A percentile compares a stretch with the other conserved stretches of the same genome.
These are phyloP conservation scores for Pherbina coryleti DNA, from an alignment of 2,888 invertebrate species.

Conservation along the genomic window DNA sequence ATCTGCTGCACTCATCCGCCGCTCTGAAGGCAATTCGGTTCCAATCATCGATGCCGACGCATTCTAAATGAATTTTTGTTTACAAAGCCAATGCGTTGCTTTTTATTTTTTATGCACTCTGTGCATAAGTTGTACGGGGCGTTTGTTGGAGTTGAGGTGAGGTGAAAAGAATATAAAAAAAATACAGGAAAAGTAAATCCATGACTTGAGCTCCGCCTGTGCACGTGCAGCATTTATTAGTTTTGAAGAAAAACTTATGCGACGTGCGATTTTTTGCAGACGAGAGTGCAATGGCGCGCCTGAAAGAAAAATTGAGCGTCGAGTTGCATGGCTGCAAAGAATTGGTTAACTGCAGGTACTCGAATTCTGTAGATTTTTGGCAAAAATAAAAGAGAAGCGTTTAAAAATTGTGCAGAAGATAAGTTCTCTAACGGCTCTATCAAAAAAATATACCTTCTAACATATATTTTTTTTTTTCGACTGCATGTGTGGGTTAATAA, in stretches of 20 bases:
- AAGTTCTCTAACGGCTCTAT: too few species aligned
- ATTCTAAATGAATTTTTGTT: slow-evolving; percentile 38
- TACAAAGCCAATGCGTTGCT: slow-evolving; percentile 30
- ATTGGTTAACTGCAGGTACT: background rate
- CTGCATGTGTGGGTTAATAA: too few species aligned
- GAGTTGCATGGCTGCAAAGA: background rate
- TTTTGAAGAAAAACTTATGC: background rate
- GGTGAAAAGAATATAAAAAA: slow-evolving; percentile 21
- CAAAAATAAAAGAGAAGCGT: background rate
- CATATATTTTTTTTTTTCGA: too few species aligned
- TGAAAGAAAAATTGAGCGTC: background rate
- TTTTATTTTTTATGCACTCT: slow-evolving; percentile 5
- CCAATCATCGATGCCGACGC: slow-evolving; percentile 22
- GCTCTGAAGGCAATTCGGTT: background rate
- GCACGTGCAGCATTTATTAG: slow-evolving; percentile 34
- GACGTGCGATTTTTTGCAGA: background rate
- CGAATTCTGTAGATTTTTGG: background rate
- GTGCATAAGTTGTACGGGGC: background rate
- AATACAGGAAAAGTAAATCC: slow-evolving; percentile 55
- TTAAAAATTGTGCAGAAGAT: too few species aligned
- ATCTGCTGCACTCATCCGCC: background rate
- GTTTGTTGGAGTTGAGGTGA: slow-evolving; percentile 3
- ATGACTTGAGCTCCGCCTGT: slow-evolving; percentile 61
- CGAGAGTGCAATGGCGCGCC: too few species aligned
- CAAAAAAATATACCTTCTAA: too few species aligned